Percentiles rank a stretch among this genome's conserved stretches.
Conservation (phyloP, 2,888 invertebrate species). For the Callyntrura guangdongensis region DNA sequence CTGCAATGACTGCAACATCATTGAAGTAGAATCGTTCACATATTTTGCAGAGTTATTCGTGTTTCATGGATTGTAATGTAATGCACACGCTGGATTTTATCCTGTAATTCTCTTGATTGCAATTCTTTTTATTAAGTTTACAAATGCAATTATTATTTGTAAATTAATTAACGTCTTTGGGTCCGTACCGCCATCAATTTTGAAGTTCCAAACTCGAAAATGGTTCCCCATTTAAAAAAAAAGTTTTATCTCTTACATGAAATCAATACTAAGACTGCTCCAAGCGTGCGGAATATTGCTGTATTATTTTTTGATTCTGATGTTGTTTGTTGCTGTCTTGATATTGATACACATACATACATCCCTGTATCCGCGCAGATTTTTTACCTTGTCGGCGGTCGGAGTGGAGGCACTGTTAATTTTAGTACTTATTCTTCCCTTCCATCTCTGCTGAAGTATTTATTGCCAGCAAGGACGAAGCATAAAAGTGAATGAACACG, state of each 20-base stretch:
- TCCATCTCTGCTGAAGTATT: neutral
- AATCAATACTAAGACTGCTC: neutral
- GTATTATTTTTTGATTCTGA: neutral
- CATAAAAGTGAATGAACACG: neutral
- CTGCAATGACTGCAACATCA: too few relatives aligned
- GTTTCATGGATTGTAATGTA: too few relatives aligned
- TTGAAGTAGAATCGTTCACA: too few relatives aligned
- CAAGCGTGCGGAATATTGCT: too few relatives aligned
- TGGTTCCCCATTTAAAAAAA: neutral
- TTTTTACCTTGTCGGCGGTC: too few relatives aligned
- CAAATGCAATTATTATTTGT: constrained; percentile 35
- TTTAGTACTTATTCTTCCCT: neutral
- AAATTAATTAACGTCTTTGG: constrained; percentile 14
- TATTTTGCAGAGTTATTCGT: too few relatives aligned
- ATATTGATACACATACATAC: neutral
- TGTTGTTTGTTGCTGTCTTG: neutral
- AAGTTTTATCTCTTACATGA: neutral
- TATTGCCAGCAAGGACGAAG: constrained; percentile 12
- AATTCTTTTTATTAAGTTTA: constrained; percentile 2
- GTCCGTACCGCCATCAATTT: neutral
- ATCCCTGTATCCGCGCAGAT: neutral
- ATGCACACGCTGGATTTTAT: too few relatives aligned
- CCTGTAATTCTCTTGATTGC: neutral
- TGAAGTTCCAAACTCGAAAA: neutral
- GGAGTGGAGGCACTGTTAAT: neutral